Evolutionary conservation across 2,113 vertebrate species (phyloP).

Genomic region (Pterocles orientalis): DNA sequence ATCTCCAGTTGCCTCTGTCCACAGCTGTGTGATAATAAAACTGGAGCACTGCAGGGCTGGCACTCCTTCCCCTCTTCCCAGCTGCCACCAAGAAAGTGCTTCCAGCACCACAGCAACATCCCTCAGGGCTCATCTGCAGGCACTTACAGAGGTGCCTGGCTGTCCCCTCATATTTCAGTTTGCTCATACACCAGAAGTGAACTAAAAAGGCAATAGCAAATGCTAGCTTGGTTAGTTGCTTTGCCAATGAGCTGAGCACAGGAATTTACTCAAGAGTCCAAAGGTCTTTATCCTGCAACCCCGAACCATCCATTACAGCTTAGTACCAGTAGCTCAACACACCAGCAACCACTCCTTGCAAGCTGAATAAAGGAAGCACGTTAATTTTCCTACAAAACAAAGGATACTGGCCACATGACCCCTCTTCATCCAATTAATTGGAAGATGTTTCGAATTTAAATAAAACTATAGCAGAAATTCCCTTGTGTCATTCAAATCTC

Average conservation of each 20-base stretch:
- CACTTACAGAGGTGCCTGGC: background rate
- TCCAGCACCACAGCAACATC: background rate
- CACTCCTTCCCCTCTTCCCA: background rate
- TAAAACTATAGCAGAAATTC: background rate
- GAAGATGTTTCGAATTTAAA: background rate
- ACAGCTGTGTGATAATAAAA: background rate
- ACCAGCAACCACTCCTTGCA: background rate
- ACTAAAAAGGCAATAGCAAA: background rate
- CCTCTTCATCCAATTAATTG: background rate
- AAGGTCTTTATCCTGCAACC: background rate
- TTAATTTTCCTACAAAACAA: background rate
- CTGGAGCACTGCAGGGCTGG: background rate
- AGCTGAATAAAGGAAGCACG: background rate
- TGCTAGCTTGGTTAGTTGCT: background rate
- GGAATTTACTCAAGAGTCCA: background rate
- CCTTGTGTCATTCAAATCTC: background rate
- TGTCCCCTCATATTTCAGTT: background rate
- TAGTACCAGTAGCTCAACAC: background rate
- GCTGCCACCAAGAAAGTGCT: background rate
- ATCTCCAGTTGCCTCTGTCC: background rate
- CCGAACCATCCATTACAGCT: background rate
- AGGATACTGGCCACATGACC: background rate
- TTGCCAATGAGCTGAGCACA: background rate
- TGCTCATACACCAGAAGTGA: background rate
- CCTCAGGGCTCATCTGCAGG: background rate